A percentile compares a stretch with the other conserved stretches of the same genome.
Evolutionary conservation across 2,797 vertebrate genomes (phyloP).

Genomic region (Scolopax rusticola): DNA sequence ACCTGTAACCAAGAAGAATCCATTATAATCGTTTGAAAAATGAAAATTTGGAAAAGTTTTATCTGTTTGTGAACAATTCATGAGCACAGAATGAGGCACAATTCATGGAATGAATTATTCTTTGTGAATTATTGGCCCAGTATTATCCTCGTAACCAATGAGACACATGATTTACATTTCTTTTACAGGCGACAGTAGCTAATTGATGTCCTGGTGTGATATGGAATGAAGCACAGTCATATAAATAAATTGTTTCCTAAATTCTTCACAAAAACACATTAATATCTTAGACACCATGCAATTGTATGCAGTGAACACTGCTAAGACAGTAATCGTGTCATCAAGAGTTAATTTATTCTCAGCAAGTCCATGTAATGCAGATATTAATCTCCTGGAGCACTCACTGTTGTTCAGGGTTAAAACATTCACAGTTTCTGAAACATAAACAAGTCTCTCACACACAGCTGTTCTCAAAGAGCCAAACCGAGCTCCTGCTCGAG

Average conservation of each 20-base stretch:
- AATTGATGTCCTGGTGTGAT: slow-evolving; percentile 76
- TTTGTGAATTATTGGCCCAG: slow-evolving; percentile 67
- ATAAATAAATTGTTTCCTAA: slow-evolving; percentile 75
- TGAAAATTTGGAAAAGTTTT: slow-evolving; percentile 55
- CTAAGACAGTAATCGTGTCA: slow-evolving; percentile 77
- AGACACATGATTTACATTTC: slow-evolving; percentile 75
- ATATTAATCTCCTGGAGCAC: slow-evolving; percentile 75
- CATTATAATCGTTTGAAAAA: slow-evolving; percentile 16
- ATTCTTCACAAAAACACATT: slow-evolving; percentile 76
- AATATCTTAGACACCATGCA: slow-evolving; percentile 75
- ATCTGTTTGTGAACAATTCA: slow-evolving; percentile 41
- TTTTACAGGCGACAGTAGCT: slow-evolving; percentile 50
- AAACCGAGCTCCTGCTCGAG: neutral
- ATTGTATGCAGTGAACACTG: slow-evolving; percentile 68
- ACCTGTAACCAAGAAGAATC: slow-evolving; percentile 18
- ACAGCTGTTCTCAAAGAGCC: slow-evolving; percentile 29
- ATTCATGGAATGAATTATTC: slow-evolving; percentile 65
- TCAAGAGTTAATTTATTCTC: slow-evolving; percentile 79
- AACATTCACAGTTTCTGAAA: slow-evolving; percentile 58
- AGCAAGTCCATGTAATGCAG: slow-evolving; percentile 74
- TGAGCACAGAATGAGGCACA: slow-evolving; percentile 46
- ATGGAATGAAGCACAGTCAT: slow-evolving; percentile 72
- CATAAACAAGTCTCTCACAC: slow-evolving; percentile 46
- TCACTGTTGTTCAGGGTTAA: slow-evolving; percentile 70
- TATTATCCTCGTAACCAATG: slow-evolving; percentile 60